Evolutionary conservation across 1,140 invertebrate species (phyloP).

Genomic region (Brachionus rotundiformis): DNA sequence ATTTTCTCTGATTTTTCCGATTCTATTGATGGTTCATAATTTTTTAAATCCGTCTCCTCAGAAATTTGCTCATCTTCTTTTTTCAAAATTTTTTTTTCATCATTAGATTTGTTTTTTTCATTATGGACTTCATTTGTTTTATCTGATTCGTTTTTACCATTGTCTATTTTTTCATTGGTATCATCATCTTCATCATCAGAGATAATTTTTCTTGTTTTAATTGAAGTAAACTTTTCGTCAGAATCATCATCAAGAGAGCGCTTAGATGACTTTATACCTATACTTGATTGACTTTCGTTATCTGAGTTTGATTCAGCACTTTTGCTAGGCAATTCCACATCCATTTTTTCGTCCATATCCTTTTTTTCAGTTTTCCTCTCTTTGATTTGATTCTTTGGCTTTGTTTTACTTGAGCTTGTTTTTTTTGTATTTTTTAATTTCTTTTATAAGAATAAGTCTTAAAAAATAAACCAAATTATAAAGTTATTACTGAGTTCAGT

Average conservation of each 20-base stretch:
- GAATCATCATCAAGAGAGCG: background rate
- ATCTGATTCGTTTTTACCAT: background rate
- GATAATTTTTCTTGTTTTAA: background rate
- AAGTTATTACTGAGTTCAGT: background rate
- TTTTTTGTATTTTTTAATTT: background rate
- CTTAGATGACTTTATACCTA: background rate
- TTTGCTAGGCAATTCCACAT: background rate
- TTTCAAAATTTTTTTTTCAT: background rate
- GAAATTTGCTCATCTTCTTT: background rate
- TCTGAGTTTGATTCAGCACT: conserved; percentile 12
- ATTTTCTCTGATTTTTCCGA: background rate
- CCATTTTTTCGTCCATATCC: background rate
- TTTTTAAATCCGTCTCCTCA: background rate
- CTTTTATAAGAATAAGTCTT: background rate
- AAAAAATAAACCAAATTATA: background rate
- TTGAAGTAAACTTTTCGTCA: background rate
- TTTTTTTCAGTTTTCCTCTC: background rate
- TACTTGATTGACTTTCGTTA: background rate
- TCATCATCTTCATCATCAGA: conserved; percentile 28
- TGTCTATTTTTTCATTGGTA: background rate
- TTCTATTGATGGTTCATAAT: background rate
- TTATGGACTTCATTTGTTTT: background rate
- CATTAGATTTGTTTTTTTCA: background rate
- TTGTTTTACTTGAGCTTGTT: background rate
- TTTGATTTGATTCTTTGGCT: background rate